Evolutionary conservation across 2,113 vertebrate species (phyloP), one percentile per base, ranked within the genome.

Genomic region (Girardinichthys multiradiatus): DNA sequence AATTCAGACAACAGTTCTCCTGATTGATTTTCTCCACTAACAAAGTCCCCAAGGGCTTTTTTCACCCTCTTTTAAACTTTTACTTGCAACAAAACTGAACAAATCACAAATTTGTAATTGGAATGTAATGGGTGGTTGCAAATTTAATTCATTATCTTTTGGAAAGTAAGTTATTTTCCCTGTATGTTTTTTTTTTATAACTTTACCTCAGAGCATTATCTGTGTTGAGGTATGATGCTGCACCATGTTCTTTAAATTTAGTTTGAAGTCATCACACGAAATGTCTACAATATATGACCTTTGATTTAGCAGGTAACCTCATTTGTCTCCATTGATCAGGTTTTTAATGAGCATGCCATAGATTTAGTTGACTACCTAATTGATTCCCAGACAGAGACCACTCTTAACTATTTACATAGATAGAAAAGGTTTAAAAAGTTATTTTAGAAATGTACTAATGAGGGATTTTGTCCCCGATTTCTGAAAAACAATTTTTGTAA

Each of bases 271-370:
- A 51, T 21, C 45, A 51, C 6, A 9, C 45, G 8, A 74, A 48
- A 29, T 11, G 1, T 70, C 27, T 61, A 57, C 65, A 59, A 39
- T n/a, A 0, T 76, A 68, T 85, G 88, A 90, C 86, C 86, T 87
- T 86, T 85, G 14, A 73, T 67, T 31, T 11, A 31, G 60, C 30
- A 65, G 57, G 42, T 65, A 30, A 79, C 45, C 72, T 83, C 57
- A 70, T 87, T 86, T 80, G 67, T 62, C 72, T 28, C n/a, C 37
- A 89, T 84, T 64, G 69, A 89, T 86, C 26, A 54, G 65, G 21
- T 54, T 31, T 80, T 87, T 77, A 82, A 81, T 73, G 77, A 68
- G 59, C 68, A 35, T 70, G 77, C 62, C 27, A 71, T 59, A 37
- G 69, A 76, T 87, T 67, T 72, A 68, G 28, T 68, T 26, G 39